Evolutionary conservation across 2,797 vertebrate genomes (phyloP).

Genomic region (Eleutherodactylus coqui): DNA sequence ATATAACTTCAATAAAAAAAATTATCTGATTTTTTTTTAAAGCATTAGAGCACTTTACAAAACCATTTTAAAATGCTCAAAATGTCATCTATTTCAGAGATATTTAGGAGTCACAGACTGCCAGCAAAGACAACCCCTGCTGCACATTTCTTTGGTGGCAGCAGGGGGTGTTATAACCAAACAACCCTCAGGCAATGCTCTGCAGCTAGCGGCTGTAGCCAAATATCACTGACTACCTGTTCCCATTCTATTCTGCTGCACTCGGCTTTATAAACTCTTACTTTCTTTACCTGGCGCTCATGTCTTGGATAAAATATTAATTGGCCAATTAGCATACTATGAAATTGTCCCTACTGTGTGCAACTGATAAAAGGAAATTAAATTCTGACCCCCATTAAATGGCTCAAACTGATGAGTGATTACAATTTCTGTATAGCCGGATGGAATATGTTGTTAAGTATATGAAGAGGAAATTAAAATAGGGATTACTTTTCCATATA

Average conservation of each 20-base stretch:
- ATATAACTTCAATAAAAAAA: too few species aligned
- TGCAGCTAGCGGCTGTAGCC: background rate
- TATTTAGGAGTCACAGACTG: background rate
- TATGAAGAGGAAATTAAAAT: too few species aligned
- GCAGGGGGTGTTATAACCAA: background rate
- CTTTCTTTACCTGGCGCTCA: background rate
- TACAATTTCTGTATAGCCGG: background rate
- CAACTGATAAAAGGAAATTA: background rate
- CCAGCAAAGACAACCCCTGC: background rate
- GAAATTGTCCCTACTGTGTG: background rate
- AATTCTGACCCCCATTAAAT: background rate
- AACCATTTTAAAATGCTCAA: too few species aligned
- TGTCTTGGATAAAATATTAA: background rate
- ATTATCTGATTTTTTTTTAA: too few species aligned
- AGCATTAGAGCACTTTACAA: too few species aligned
- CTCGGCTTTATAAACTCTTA: too few species aligned
- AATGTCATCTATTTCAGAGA: too few species aligned
- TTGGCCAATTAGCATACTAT: background rate
- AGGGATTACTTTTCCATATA: too few species aligned
- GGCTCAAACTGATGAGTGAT: background rate
- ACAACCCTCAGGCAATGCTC: background rate
- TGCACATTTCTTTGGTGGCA: background rate
- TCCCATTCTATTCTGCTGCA: background rate
- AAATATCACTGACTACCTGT: background rate
- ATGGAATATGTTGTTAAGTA: background rate